Conservation (phyloP, 2,888 invertebrate genomes). For the Macrosiphum euphorbiae region DNA sequence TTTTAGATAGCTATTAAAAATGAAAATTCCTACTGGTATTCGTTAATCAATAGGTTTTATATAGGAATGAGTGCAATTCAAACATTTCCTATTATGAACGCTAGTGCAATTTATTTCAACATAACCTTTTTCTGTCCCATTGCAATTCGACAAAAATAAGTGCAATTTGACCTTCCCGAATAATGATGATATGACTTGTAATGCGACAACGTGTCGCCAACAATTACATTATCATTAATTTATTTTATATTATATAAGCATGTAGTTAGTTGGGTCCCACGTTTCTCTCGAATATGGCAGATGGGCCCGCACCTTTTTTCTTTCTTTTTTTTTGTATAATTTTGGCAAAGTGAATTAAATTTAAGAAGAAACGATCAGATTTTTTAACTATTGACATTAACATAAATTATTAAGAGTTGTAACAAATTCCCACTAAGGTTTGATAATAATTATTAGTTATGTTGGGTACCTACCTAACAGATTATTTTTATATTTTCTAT, state of each 20-base stretch:
- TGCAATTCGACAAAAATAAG: conserved; percentile 12
- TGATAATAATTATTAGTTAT: background rate
- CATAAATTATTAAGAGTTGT: background rate
- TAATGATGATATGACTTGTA: conserved; percentile 4
- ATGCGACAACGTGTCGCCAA: background rate
- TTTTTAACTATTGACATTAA: background rate
- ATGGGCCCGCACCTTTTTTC: background rate
- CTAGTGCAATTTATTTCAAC: background rate
- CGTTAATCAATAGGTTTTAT: background rate
- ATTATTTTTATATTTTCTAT: background rate
- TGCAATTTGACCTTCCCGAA: background rate
- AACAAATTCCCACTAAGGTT: background rate
- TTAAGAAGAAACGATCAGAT: background rate
- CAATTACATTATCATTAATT: background rate
- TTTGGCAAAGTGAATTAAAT: background rate
- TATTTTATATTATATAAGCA: background rate
- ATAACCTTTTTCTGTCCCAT: background rate
- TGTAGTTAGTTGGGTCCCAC: background rate
- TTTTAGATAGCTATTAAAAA: background rate
- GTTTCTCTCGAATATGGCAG: background rate
- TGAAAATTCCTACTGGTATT: background rate
- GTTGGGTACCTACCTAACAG: background rate
- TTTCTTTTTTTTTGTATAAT: background rate
- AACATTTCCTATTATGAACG: background rate
- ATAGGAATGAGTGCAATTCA: background rate